Conservation (phyloP, 2,113 vertebrate genomes). For the Lasiurus borealis region DNA sequence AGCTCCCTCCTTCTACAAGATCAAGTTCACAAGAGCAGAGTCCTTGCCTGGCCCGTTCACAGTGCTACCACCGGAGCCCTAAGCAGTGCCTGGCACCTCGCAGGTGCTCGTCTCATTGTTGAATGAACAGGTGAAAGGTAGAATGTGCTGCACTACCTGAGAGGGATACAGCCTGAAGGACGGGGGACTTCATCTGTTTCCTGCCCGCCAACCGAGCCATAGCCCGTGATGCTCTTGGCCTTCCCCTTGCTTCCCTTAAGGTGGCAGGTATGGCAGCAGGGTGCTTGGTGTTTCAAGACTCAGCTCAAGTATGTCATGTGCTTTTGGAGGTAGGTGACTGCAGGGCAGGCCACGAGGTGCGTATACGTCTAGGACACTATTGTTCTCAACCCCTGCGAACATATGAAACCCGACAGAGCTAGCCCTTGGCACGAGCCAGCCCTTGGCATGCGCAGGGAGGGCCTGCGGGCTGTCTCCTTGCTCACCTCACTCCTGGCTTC, state of each 20-base stretch:
- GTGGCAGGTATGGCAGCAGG: not conserved
- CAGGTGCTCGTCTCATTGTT: not conserved
- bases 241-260: not conserved
- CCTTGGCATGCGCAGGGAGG: slow-evolving; percentile 34
- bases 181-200: not conserved
- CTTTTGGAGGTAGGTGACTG: not conserved
- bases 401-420: not conserved
- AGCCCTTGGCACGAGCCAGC: slow-evolving; percentile 37
- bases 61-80: not conserved
- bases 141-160: not conserved
- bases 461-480: slow-evolving; percentile 71
- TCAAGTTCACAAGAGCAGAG: not conserved
- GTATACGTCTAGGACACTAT: not conserved
- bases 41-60: not conserved
- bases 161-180: not conserved
- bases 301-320: not conserved
- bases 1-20: not conserved
- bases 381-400: not conserved
- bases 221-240: not conserved
- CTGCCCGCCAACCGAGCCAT: not conserved
- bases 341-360: not conserved
- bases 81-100: not conserved
- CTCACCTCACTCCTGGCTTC: slow-evolving; percentile 71
- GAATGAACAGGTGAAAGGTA: not conserved
- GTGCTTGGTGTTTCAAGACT: not conserved